These are phyloP conservation scores for Drosophila hydei DNA, from an alignment of 1,140 invertebrate species.

Conservation along the genomic window DNA sequence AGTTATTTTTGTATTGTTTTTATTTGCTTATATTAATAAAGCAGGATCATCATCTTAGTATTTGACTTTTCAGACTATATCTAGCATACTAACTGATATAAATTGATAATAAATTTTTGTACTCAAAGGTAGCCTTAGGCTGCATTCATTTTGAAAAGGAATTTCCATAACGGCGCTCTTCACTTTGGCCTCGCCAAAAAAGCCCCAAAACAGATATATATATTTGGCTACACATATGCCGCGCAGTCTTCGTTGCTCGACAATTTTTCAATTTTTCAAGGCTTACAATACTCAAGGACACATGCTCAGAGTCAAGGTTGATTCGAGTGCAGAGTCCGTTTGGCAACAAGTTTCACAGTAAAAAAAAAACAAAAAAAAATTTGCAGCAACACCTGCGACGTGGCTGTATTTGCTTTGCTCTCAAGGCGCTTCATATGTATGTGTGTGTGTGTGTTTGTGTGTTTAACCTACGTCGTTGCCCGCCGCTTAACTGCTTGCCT, in stretches of 20 bases:
- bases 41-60: too few relatives aligned
- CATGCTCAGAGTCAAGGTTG: slow-evolving; percentile 68
- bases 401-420: slow-evolving; percentile 55
- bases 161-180: not conserved
- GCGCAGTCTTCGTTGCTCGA: slow-evolving; percentile 37
- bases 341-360: slow-evolving; percentile 67
- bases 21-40: too few relatives aligned
- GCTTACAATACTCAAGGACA: slow-evolving; percentile 51
- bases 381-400: slow-evolving; percentile 31
- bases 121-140: not conserved
- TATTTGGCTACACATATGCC: slow-evolving; percentile 3
- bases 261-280: slow-evolving; percentile 68
- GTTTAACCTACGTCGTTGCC: slow-evolving; percentile 28
- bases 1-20: too few relatives aligned
- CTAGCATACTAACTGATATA: too few relatives aligned
- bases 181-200: slow-evolving; percentile 3
- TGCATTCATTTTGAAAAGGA: slow-evolving; percentile 7
- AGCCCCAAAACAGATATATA: not conserved
- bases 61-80: too few relatives aligned
- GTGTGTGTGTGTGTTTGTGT: slow-evolving; percentile 36
- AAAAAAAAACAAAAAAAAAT: slow-evolving; percentile 11
- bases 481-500: slow-evolving; percentile 62
- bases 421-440: slow-evolving; percentile 55
- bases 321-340: slow-evolving; percentile 46
- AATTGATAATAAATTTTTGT: not conserved